phyloP scores from a whole-genome alignment of 1,140 invertebrate genomes.

The Bicyclus anynana region DNA sequence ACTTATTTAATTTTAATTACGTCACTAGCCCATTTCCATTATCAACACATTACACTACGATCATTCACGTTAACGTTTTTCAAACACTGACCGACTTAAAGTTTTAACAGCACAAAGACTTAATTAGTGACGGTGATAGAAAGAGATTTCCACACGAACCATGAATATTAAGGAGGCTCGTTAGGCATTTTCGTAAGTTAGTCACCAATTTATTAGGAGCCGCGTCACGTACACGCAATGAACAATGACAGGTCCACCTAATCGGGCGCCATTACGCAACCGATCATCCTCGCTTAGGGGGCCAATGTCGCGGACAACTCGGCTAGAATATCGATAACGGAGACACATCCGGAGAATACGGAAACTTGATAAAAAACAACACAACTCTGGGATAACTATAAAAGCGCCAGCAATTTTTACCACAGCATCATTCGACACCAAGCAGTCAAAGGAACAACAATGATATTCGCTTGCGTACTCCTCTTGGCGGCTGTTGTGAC shows the following conservation, averaged over 20 bases:
- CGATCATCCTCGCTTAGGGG: constrained; percentile 57
- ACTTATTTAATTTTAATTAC: background rate
- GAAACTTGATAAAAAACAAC: constrained; percentile 48
- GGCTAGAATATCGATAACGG: constrained; percentile 60
- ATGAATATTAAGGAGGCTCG: constrained; percentile 63
- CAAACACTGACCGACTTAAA: constrained; percentile 14
- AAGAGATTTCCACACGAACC: constrained; percentile 54
- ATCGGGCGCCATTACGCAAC: constrained; percentile 60
- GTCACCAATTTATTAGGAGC: constrained; percentile 34
- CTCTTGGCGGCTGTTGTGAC: constrained; percentile 45
- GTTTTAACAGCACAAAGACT: constrained; percentile 20
- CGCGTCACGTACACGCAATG: constrained; percentile 47
- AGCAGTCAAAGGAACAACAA: constrained; percentile 49
- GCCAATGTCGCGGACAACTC: constrained; percentile 64
- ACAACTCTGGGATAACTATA: constrained; percentile 46
- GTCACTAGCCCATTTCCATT: background rate
- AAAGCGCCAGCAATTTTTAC: constrained; percentile 31
- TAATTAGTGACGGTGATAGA: constrained; percentile 54
- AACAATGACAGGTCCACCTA: constrained; percentile 66
- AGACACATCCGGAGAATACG: constrained; percentile 58
- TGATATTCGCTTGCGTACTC: constrained; percentile 48
- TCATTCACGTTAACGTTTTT: constrained; percentile 21
- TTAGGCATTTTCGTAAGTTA: constrained; percentile 56
- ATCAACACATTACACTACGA: constrained; percentile 6
- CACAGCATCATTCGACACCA: constrained; percentile 61